Evolutionary conservation across 2,113 vertebrate genomes (phyloP), one percentile per base, ranked within the genome.

Genomic region (Hippocampus comes): DNA sequence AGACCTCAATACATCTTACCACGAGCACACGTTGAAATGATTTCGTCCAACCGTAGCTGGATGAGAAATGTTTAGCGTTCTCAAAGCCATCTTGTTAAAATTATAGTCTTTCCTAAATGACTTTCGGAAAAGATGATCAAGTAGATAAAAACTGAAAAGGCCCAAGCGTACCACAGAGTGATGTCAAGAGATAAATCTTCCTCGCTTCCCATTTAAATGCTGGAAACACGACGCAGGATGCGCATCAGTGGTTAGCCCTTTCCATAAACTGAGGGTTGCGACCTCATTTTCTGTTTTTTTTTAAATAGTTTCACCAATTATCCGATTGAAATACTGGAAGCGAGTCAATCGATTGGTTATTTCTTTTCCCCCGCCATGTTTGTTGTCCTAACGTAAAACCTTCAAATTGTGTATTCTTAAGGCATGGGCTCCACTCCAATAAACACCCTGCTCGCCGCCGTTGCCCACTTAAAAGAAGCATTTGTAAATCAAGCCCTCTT

Each of bases 51-150:
- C 9, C 17, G n/a, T 48, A 25, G 27, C 7, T 18, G n/a, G 63
- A 48, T 66, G 63, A 66, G 12, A 66, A 27, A 8, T 15, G 14
- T 48, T 48, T 17, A 25, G 20, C 8, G 43, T 48, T 27, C 43
- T 48, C 64, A 5, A 18, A 66, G 48, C 43, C 42, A 23, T 66
- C 42, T 48, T 48, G 63, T 66, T 66, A 43, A 66, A 66, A 66
- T 48, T 48, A 65, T 25, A 43, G 42, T 46, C 63, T 48, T 66
- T 66, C 63, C 46, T 27, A 17, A 66, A 66, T 46, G 6, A 66
- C 21, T 46, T 66, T 64, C 10, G 63, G 63, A 64, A 64, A 64
- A 64, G 63, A n/a, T 48, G 63, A n/a, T 66, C 10, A 9, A 23
- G 63, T 3, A 66, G 43, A 66, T 48, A 48, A 64, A 64, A 43